phyloP scores from a whole-genome alignment of 2,888 invertebrate species.

The Drosophila suboccidentalis region DNA sequence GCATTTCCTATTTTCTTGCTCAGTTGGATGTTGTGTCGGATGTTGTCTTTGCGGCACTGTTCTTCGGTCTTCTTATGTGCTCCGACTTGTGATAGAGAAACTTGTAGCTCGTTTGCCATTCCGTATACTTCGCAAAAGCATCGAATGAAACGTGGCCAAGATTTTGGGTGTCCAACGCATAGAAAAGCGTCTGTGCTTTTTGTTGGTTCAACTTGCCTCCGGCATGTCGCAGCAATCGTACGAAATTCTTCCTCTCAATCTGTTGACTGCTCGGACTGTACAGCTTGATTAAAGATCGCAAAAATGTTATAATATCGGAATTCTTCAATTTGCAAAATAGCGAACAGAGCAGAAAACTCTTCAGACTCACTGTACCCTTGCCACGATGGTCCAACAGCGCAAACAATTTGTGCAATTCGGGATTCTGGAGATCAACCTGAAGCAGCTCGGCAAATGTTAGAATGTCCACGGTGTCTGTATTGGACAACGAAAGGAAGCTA shows the following conservation, averaged over 20 bases:
- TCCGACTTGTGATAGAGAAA: constrained; percentile 83
- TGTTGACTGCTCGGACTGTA: constrained; percentile 89
- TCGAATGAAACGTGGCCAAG: constrained; percentile 89
- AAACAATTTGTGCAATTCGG: constrained; percentile 78
- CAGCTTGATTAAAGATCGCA: constrained; percentile 91
- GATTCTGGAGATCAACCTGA: constrained; percentile 73
- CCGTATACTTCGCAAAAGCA: constrained; percentile 59
- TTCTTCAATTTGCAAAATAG: constrained; percentile 89
- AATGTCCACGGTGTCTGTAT: constrained; percentile 76
- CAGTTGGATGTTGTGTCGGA: constrained; percentile 27
- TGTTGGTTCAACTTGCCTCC: constrained; percentile 88
- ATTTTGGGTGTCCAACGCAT: constrained; percentile 88
- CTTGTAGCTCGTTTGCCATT: constrained; percentile 66
- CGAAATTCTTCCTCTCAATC: constrained; percentile 87
- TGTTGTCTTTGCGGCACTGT: constrained; percentile 22
- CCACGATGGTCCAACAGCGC: constrained; percentile 85
- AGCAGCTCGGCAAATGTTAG: constrained; percentile 79
- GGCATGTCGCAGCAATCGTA: constrained; percentile 88
- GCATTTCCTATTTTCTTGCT: constrained; percentile 23
- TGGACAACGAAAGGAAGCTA: constrained; percentile 58
- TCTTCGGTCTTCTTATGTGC: constrained; percentile 75
- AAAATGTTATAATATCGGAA: constrained; percentile 88
- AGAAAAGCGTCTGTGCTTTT: constrained; percentile 88
- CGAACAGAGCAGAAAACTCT: constrained; percentile 93
- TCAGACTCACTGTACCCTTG: constrained; percentile 90